These are phyloP conservation scores for Xenotilapia flavipinnis DNA, from an alignment of 2,113 vertebrate genomes.

Conservation along the genomic window DNA sequence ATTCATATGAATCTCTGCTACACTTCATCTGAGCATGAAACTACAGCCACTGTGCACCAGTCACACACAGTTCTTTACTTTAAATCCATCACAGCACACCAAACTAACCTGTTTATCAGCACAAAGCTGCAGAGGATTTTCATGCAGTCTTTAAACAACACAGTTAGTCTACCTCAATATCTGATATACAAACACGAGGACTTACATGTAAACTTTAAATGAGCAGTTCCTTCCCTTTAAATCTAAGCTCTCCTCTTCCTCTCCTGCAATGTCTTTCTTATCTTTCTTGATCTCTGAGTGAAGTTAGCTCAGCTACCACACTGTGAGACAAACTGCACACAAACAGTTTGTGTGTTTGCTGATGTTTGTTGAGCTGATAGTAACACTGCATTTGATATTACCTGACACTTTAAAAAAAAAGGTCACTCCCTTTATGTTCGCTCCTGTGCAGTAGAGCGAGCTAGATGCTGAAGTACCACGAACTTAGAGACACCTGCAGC, in stretches of 20 bases:
- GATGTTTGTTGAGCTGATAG: not conserved
- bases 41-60: no score
- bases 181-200: not conserved
- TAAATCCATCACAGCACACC: no score
- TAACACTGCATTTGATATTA: not conserved
- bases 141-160: no score
- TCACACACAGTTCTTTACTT: no score
- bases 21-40: no score
- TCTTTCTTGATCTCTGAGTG: not conserved
- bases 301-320: not conserved
- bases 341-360: not conserved
- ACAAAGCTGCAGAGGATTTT: no score
- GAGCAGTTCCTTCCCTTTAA: not conserved
- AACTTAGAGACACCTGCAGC: not conserved
- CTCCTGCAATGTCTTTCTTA: not conserved
- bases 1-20: no score
- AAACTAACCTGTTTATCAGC: no score
- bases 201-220: not conserved
- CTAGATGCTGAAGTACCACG: fast-evolving
- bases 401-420: not conserved
- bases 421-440: not conserved
- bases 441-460: not conserved
- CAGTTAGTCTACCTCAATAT: no score
- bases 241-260: not conserved
- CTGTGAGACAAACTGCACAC: not conserved